phyloP scores from a whole-genome alignment of 2,113 vertebrate genomes.

The Lycocorax pyrrhopterus region DNA sequence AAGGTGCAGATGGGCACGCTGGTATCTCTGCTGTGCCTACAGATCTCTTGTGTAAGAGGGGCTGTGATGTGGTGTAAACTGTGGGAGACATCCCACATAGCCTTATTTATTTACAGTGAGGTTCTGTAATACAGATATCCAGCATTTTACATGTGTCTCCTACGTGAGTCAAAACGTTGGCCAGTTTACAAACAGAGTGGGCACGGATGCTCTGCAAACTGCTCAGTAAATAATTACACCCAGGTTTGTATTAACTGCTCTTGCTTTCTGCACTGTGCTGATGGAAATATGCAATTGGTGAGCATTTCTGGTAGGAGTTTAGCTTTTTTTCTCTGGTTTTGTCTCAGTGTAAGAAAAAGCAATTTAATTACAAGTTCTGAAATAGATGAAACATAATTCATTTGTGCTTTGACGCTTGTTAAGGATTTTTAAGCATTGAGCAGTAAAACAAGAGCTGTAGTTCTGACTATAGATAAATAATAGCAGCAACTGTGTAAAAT shows the following conservation, averaged over 20 bases:
- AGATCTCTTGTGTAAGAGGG: neutral
- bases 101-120: neutral
- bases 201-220: neutral
- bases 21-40: neutral
- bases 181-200: neutral
- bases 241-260: neutral
- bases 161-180: neutral
- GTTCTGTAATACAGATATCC: neutral
- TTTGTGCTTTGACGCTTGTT: conserved; percentile 10
- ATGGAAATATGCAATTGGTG: neutral
- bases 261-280: neutral
- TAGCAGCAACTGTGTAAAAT: neutral
- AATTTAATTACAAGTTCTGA: neutral
- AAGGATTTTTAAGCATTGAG: conserved; percentile 34
- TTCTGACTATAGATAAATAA: neutral
- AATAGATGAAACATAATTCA: neutral
- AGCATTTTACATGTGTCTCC: neutral
- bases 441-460: neutral
- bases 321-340: neutral
- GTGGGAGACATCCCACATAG: neutral
- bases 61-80: neutral
- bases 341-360: neutral
- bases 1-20: neutral
- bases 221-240: neutral
- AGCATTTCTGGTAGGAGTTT: neutral